phyloP scores from a whole-genome alignment of 2,797 vertebrate genomes.

The Enoplosus armatus region DNA sequence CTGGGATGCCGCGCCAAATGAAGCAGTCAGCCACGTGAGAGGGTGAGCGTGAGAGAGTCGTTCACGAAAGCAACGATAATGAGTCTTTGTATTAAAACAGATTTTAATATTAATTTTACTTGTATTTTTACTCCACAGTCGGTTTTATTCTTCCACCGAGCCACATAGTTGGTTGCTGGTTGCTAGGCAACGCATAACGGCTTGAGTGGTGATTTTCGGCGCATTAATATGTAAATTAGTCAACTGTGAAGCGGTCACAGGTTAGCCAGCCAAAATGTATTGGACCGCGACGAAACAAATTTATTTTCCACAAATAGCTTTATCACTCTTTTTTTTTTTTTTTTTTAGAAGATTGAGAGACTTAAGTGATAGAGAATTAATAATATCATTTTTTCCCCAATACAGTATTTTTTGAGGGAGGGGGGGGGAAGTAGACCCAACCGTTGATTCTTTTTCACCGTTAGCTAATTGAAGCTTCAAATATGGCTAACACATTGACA shows the following conservation, averaged over 20 bases:
- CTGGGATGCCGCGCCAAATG: background rate
- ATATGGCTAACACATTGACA: background rate
- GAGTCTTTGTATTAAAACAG: too few species aligned
- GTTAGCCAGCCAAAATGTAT: background rate
- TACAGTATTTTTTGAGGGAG: background rate
- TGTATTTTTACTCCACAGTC: background rate
- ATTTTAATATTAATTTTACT: too few species aligned
- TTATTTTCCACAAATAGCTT: accelerated
- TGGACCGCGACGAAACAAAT: background rate
- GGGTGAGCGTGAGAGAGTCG: background rate
- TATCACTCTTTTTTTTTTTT: background rate
- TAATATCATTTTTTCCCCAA: background rate
- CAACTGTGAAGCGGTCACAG: slow-evolving; percentile 37
- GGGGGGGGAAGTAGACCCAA: background rate
- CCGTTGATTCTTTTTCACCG: background rate
- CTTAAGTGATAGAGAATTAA: background rate
- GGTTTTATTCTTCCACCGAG: background rate
- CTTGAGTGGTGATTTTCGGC: slow-evolving; percentile 1
- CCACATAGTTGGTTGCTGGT: slow-evolving; percentile 12
- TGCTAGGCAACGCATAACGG: slow-evolving; percentile 55
- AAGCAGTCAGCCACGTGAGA: slow-evolving; percentile 33
- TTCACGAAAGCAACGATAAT: too few species aligned
- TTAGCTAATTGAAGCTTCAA: too few species aligned
- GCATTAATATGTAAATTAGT: slow-evolving; percentile 67
- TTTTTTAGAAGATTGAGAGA: background rate